These are phyloP conservation scores for Orestias chungarensis DNA, from an alignment of 2,797 vertebrate genomes.

Conservation along the genomic window DNA sequence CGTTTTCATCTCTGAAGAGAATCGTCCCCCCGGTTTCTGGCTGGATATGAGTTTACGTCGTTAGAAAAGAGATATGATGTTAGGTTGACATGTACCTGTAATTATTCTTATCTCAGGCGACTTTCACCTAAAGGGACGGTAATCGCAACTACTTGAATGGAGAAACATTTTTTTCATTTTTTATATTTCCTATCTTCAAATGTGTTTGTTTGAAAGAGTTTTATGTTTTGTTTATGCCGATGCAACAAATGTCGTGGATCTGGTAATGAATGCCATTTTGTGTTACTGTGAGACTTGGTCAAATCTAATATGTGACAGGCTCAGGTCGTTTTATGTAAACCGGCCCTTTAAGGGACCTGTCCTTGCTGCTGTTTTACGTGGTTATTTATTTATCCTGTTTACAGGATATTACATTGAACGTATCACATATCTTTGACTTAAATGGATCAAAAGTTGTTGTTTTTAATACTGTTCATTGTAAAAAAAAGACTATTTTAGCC, in stretches of 20 bases:
- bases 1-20: neutral
- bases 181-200: neutral
- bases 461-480: neutral
- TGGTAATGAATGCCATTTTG: neutral
- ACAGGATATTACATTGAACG: neutral
- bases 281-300: neutral
- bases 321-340: constrained; percentile 2
- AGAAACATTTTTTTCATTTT: too few relatives aligned
- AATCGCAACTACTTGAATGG: constrained; percentile 45
- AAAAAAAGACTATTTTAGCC: neutral
- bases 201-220: neutral
- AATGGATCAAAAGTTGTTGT: neutral
- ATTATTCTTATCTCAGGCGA: constrained; percentile 36
- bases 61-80: neutral
- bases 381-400: constrained; percentile 7
- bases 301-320: neutral
- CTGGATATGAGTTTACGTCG: neutral
- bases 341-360: constrained; percentile 7
- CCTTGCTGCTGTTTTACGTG: constrained; percentile 5
- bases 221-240: neutral
- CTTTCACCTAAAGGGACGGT: constrained; percentile 34
- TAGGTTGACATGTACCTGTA: too few relatives aligned
- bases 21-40: neutral
- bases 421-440: neutral
- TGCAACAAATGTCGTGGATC: neutral